Evolutionary conservation across 1,140 invertebrate species (phyloP), one percentile per base, ranked within the genome.

Genomic region (Centruroides vittatus): DNA sequence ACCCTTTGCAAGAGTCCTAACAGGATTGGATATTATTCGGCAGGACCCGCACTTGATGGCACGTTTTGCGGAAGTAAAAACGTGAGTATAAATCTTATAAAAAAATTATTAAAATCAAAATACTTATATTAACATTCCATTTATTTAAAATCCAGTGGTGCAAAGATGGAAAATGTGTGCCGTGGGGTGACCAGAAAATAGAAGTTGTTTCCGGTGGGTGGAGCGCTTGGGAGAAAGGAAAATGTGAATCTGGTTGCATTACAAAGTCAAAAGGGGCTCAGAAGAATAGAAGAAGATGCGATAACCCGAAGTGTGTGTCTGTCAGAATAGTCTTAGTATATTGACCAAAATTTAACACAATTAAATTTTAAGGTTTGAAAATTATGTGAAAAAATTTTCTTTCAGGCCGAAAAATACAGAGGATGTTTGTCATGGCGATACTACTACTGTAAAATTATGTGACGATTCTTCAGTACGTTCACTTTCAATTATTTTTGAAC

Each of bases 31-130:
- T 84, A 79, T 72, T 88, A 85, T 71, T 81, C 81, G 67, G 82
- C 85, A 3, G 86, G 86, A 2, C 88, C 88, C 1, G 87, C 88
- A 0, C 70, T 92, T 4, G 87, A 90, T 63, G 88, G 88, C 4
- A 89, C 86, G 3, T 75, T 76, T n/a, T 92, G 88, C 69, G 85
- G 83, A 0, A 72, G 78, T 8, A 79, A 78, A 54, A 84, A 80
- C 73, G 86, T 88, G 55, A 11, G 52, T 36, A 56, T 46, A 41
- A 12, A 13, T 8, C 4, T 74, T 66, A 35, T 50, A 48, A 41
- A 48, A 41, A 41, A 5, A 41, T 8, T 41, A 6, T 23, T 23
- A 23, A 23, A 23, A 2, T 23, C 2, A 23, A 23, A 23, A 23
- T 1, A 23, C 23, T 23, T 23, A 23, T 23, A 23, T 23, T 23